phyloP scores from a whole-genome alignment of 2,888 invertebrate species.

The Lasioglossum oenotherae region DNA sequence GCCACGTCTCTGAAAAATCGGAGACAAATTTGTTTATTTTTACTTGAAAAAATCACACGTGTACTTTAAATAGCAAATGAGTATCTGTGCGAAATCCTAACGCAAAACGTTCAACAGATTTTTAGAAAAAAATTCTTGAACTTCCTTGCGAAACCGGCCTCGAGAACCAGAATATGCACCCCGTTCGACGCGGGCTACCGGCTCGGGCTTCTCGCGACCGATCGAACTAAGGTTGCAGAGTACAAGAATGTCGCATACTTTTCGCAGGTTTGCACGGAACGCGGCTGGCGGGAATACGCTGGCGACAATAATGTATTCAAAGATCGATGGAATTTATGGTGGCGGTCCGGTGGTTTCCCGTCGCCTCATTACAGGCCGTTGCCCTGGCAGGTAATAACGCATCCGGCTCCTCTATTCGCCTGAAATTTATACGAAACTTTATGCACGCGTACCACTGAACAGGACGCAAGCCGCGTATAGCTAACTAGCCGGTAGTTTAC shows the following conservation, averaged over 20 bases:
- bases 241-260: conserved; percentile 14
- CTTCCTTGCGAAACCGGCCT: neutral
- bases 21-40: no score
- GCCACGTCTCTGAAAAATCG: no score
- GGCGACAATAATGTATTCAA: conserved; percentile 85
- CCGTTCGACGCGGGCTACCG: neutral
- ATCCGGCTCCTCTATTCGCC: conserved; percentile 4
- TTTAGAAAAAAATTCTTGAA: neutral
- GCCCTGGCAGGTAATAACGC: conserved; percentile 88
- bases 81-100: neutral
- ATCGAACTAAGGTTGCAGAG: neutral
- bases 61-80: neutral
- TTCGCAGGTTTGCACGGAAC: conserved; percentile 89
- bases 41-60: no score
- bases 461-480: neutral
- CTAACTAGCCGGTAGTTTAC: neutral
- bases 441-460: neutral
- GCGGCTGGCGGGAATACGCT: conserved; percentile 92
- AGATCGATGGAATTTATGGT: conserved; percentile 94
- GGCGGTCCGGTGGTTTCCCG: conserved; percentile 92
- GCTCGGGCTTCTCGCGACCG: neutral
- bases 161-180: neutral
- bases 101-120: neutral
- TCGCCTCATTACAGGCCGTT: conserved; percentile 88
- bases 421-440: conserved; percentile 13